Percentiles rank a stretch among this genome's conserved stretches.
Conservation (phyloP, 2,888 invertebrate genomes). For the Dryadula phaetusa region DNA sequence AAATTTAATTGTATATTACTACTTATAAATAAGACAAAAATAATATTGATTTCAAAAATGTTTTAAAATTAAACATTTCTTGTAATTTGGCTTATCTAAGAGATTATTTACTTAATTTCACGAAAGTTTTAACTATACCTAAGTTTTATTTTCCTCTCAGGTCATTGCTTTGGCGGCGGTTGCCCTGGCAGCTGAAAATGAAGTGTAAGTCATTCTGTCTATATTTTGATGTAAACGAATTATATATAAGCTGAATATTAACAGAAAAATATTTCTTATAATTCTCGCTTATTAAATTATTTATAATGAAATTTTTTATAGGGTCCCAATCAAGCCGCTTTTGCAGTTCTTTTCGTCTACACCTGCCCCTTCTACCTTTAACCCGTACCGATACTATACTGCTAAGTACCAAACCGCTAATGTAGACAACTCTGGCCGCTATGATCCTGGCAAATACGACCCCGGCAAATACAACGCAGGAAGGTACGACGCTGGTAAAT, state of each 20-base stretch:
- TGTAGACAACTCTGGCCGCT: conserved; percentile 36
- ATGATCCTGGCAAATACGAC: conserved; percentile 38
- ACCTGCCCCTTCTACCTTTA: conserved; percentile 44
- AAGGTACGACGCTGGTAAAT: conserved; percentile 43
- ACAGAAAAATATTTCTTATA: no score
- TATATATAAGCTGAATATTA: neutral
- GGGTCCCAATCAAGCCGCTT: conserved; percentile 35
- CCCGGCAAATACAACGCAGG: conserved; percentile 39
- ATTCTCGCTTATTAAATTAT: no score
- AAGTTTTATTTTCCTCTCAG: conserved; percentile 55
- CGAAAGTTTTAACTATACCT: conserved; percentile 2
- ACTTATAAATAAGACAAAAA: no score
- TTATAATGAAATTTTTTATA: no score
- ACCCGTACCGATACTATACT: conserved; percentile 48
- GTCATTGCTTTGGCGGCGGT: conserved; percentile 63
- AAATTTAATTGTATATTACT: neutral
- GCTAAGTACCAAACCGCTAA: conserved; percentile 27
- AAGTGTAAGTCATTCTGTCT: conserved; percentile 55
- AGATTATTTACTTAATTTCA: neutral
- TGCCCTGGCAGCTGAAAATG: conserved; percentile 63
- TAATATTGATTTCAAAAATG: neutral
- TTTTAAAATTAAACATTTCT: neutral
- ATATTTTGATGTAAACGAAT: neutral
- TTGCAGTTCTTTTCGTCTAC: conserved; percentile 34
- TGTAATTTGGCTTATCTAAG: neutral